A percentile compares a stretch with the other conserved stretches of the same genome.
These are phyloP conservation scores for Acleris emargana DNA, from an alignment of 2,888 invertebrate genomes.

Conservation along the genomic window DNA sequence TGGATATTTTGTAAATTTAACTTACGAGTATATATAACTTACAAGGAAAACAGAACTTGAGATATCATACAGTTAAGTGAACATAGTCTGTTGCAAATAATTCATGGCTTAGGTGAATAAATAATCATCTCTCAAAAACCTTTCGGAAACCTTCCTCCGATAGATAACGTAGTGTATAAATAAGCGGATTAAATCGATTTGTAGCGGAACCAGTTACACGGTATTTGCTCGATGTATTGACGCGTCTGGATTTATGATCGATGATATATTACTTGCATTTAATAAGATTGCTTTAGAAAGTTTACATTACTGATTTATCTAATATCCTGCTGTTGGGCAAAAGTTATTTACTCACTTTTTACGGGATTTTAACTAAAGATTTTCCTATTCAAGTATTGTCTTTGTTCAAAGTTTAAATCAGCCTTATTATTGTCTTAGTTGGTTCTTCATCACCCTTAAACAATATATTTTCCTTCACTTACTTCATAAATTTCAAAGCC, in stretches of 20 bases:
- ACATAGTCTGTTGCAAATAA: neutral
- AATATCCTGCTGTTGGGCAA: too few species aligned
- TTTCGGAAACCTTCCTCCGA: constrained; percentile 10
- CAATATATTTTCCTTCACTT: neutral
- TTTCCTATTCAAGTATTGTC: neutral
- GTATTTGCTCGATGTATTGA: constrained; percentile 34
- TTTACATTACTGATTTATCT: neutral
- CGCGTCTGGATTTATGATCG: constrained; percentile 34
- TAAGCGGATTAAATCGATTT: constrained; percentile 36
- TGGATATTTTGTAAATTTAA: too few species aligned
- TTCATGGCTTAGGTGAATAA: neutral
- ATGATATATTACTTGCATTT: constrained; percentile 23
- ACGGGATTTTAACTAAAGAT: neutral
- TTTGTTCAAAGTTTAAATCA: neutral
- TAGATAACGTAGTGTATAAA: constrained; percentile 22
- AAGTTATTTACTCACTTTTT: too few species aligned
- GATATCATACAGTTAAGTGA: too few species aligned
- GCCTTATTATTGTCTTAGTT: too few species aligned
- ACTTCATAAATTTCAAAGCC: neutral
- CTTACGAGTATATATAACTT: too few species aligned
- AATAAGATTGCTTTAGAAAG: constrained; percentile 13
- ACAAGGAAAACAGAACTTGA: too few species aligned
- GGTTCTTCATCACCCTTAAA: neutral
- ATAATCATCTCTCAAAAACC: constrained; percentile 28
- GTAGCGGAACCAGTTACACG: constrained; percentile 34